Base-by-base conservation (phyloP, 2,888 invertebrate genomes). In the Limnephilus marmoratus region DNA sequence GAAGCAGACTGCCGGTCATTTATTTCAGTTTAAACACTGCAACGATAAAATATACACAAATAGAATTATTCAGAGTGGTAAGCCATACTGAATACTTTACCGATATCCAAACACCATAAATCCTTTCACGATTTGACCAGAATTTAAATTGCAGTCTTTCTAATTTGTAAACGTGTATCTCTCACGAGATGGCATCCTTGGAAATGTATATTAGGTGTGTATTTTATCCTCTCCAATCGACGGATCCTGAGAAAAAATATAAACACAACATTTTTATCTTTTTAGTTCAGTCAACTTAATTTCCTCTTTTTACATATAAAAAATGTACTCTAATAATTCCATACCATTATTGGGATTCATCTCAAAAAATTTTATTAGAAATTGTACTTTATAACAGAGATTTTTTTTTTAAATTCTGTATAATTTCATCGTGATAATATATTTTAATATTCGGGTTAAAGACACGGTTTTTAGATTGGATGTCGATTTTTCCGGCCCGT, bases 31-130 rank as follows among this genome's bases (percentile, higher is more conserved):
- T 83, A 37, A 83, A 41, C 37, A 83, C 31, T 83, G 83, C 83
- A 83, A 83, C 83, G 34, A 83, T 83, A 83, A 83, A 83, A 83
- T n/a, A 83, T 83, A 83, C 83, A 41, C 18, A 83, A 83, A 83
- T 83, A 83, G 83, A 83, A 68, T 83, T 83, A 41, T 83, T 83
- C 83, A 34, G 34, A 83, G 83, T 37, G 37, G 83, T 83, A 34
- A 41, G 34, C 83, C 68, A 68, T 68, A 68, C 68, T n/a, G 68
- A 68, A 68, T 68, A 68, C n/a, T 68, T 68, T 34, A 83, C 83
- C 83, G 83, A 83, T 83, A 18, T 7, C 83, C 34, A 41, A 83
- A 37, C 37, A 37, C 34, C 83, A 41, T 68, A 68, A 68, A 34
- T 83, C 24, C 24, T 83, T 83, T 83, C 37, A 41, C 37, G 34